Evolutionary conservation across 2,797 vertebrate genomes (phyloP).

Genomic region (Manis crassicaudata): DNA sequence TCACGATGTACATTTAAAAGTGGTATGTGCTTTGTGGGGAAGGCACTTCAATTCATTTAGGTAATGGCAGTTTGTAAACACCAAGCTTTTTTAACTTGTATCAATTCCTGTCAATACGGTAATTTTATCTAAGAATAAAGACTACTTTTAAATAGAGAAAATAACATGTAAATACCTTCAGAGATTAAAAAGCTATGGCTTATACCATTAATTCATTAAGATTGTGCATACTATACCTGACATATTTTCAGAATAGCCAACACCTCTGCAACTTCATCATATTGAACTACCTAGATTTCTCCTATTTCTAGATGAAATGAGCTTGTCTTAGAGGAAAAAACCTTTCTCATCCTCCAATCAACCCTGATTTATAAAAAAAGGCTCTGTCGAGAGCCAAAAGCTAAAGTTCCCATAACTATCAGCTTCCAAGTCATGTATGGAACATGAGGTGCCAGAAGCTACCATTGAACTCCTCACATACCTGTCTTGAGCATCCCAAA

Average conservation of each 20-base stretch:
- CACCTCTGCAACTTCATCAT: not conserved
- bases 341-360: not conserved
- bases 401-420: not conserved
- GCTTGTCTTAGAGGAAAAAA: not conserved
- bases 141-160: not conserved
- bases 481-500: not conserved
- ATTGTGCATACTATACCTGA: not conserved
- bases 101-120: not conserved
- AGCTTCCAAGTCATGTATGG: not conserved
- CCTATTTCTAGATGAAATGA: not conserved
- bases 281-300: not conserved
- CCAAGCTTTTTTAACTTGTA: not conserved
- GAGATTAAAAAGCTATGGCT: not conserved
- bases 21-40: not conserved
- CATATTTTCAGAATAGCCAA: not conserved
- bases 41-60: not conserved
- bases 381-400: not conserved
- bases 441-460: not conserved
- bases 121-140: conserved; percentile 11
- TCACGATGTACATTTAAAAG: not conserved
- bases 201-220: not conserved
- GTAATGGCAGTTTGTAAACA: not conserved
- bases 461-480: not conserved
- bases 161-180: not conserved
- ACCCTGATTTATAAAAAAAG: not conserved